phyloP scores from a whole-genome alignment of 2,113 vertebrate species.

The Salvelinus fontinalis region DNA sequence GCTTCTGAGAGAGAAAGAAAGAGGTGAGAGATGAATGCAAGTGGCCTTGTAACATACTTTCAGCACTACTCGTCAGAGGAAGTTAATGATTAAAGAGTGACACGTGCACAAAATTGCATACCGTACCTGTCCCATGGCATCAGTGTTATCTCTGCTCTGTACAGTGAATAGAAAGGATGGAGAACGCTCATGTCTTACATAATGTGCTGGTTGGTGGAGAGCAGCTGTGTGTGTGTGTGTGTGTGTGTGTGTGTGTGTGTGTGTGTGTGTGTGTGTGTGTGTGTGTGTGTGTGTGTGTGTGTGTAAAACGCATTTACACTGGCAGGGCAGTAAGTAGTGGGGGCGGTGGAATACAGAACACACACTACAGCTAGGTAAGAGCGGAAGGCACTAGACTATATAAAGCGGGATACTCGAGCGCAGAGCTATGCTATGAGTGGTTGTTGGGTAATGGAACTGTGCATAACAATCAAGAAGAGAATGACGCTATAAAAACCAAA shows the following conservation, averaged over 20 bases:
- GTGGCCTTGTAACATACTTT: constrained; percentile 23
- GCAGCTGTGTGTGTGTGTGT: constrained; percentile 38
- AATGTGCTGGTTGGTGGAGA: constrained; percentile 55
- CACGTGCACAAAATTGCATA: not conserved
- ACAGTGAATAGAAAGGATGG: constrained; percentile 21
- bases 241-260: no score
- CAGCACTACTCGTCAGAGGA: constrained; percentile 6
- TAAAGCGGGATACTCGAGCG: not conserved
- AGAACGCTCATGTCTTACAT: constrained; percentile 64
- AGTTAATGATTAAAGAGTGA: constrained; percentile 33
- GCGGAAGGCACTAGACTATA: constrained; percentile 4
- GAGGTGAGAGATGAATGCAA: not conserved
- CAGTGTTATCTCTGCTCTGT: constrained; percentile 28
- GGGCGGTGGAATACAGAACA: constrained; percentile 46
- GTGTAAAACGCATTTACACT: constrained; percentile 45
- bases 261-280: constrained; percentile 15
- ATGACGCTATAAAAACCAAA: not conserved
- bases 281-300: constrained; percentile 13
- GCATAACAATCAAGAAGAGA: not conserved
- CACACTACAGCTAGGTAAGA: constrained; percentile 38
- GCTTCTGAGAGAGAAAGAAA: constrained; percentile 50
- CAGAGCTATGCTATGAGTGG: not conserved
- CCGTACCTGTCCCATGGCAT: constrained; percentile 62
- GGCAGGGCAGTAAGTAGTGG: constrained; percentile 52
- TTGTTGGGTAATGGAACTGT: not conserved